These are phyloP conservation scores for Eptatretus burgeri DNA, from an alignment of 2,113 vertebrate species.

Conservation along the genomic window DNA sequence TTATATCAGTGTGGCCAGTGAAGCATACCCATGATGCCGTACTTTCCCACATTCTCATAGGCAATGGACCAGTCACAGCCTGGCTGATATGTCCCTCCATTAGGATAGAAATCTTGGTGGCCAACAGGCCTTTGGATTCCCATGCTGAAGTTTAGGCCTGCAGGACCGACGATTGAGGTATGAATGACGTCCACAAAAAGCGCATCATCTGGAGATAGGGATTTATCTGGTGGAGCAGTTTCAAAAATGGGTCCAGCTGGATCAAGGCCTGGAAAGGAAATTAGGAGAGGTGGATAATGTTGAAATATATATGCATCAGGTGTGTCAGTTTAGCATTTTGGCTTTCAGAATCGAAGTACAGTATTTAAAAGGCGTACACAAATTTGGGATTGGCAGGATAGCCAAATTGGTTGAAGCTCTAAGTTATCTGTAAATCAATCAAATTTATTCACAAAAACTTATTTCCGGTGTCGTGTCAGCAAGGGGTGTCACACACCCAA, in stretches of 20 bases:
- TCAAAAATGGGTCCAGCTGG: conserved; percentile 8
- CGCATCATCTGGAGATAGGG: conserved; percentile 8
- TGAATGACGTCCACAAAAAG: conserved; percentile 8
- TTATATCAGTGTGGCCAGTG: too few relatives aligned
- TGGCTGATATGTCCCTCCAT: conserved; percentile 8
- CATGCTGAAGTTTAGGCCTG: conserved; percentile 4
- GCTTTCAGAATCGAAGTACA: too few relatives aligned
- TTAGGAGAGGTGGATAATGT: too few relatives aligned
- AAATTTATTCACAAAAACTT: too few relatives aligned
- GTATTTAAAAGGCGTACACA: too few relatives aligned
- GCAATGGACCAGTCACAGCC: conserved; percentile 6
- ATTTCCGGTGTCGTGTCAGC: too few relatives aligned
- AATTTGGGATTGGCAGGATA: too few relatives aligned
- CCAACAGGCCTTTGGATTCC: conserved; percentile 7
- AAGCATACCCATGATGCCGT: conserved; percentile 7
- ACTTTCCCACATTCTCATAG: conserved; percentile 4
- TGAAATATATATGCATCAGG: too few relatives aligned
- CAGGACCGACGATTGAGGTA: conserved; percentile 7
- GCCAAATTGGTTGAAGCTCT: too few relatives aligned
- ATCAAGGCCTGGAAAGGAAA: conserved; percentile 5
- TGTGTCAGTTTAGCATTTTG: too few relatives aligned
- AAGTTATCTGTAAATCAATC: too few relatives aligned
- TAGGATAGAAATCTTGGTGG: conserved; percentile 9
- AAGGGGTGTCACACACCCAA: too few relatives aligned
- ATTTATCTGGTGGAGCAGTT: not conserved